These are phyloP conservation scores for Hirtodrosophila alboralis DNA, from an alignment of 2,888 invertebrate genomes.

Conservation along the genomic window DNA sequence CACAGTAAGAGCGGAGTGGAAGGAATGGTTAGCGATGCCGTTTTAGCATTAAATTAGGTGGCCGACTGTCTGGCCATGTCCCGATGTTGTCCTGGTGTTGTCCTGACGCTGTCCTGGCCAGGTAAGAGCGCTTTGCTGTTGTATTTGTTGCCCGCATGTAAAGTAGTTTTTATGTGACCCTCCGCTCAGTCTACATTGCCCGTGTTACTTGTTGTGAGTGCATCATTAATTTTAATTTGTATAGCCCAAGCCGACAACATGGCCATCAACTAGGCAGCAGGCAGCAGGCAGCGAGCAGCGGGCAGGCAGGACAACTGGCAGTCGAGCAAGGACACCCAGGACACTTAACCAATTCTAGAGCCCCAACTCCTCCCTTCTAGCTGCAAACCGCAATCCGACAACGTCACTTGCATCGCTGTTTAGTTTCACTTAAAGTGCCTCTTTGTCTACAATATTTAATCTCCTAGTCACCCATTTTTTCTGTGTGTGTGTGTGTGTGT, in stretches of 20 bases:
- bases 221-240: constrained; percentile 79
- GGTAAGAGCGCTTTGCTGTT: constrained; percentile 70
- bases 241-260: constrained; percentile 66
- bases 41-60: constrained; percentile 73
- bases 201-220: constrained; percentile 68
- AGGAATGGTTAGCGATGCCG: constrained; percentile 46
- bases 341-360: constrained; percentile 54
- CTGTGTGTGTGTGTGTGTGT: constrained; percentile 5
- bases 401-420: constrained; percentile 76
- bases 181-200: constrained; percentile 22
- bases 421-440: constrained; percentile 77
- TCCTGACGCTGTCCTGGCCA: constrained; percentile 48
- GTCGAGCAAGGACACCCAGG: constrained; percentile 61
- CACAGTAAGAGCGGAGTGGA: constrained; percentile 12
- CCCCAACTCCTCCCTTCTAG: not conserved
- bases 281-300: constrained; percentile 2
- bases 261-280: constrained; percentile 50
- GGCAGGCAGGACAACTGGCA: constrained; percentile 48
- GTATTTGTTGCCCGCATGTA: constrained; percentile 71
- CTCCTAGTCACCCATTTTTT: constrained; percentile 4
- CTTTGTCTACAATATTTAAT: constrained; percentile 48
- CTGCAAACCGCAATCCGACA: constrained; percentile 69
- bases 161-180: constrained; percentile 72
- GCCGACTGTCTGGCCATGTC: constrained; percentile 33
- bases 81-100: constrained; percentile 9